Base-by-base conservation (phyloP, 2,113 vertebrate genomes). In the Thermophis baileyi region DNA sequence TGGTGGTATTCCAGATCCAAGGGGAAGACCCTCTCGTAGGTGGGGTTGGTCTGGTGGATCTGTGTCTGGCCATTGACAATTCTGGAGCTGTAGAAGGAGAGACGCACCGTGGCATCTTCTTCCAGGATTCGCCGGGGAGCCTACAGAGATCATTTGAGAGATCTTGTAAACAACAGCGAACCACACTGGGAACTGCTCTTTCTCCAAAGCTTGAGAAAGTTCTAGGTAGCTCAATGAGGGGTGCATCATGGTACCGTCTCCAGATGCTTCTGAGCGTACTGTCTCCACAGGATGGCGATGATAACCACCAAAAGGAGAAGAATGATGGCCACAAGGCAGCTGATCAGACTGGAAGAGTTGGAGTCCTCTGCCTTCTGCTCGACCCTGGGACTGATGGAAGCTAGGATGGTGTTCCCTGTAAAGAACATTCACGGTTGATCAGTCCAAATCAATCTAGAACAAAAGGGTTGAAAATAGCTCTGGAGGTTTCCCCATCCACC, bases 281-380 rank as follows among this genome's bases (percentile, higher is more conserved):
- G 99, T 54, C 98, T 98, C 98, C 98, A 99, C 85, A 99, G 98
- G 96, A 99, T 99, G 93, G 98, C 96, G 89, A 98, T 96, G 96
- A 99, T 99, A 94, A 99, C 97, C 95, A 98, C 95, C 93, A 99
- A 96, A 86, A 99, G 96, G 87, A 99, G 97, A 6, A 99, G 98
- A 94, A 99, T 99, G 95, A 99, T 99, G 93, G 98, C 98, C 95
- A 99, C 98, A 92, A 99, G 97, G 95, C 98, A 99, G 96, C 98
- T 98, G 93, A 99, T 98, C 0, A 99, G 97, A 92, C 98, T 94
- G 87, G 99, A 98, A 5, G 98, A 98, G 87, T 95, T 98, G 60
- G 97, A 96, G 54, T 98, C 97, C 0, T 98, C 98, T 2, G 97
- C 94, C 1, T 96, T 94, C 63, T 93, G 96, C 14, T 94, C 93